Evolutionary conservation across 2,888 invertebrate genomes (phyloP), one percentile per base, ranked within the genome.

Genomic region (Archips crataeganus): DNA sequence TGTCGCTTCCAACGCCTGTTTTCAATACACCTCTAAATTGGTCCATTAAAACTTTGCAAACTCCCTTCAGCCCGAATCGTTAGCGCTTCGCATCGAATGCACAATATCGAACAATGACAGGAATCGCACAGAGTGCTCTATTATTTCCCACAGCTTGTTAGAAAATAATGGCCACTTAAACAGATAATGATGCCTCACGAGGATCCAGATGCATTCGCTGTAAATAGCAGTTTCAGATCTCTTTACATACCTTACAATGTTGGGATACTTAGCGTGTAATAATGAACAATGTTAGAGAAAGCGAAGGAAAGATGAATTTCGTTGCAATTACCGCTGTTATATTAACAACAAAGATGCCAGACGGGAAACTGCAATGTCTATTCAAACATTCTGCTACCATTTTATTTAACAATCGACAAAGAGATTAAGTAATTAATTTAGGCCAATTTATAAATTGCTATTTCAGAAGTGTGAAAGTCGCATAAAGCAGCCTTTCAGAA

Each of bases 11-110:
- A 79, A 80, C 76, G 79, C 82, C 84, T 86, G 87, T 87, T 90
- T 88, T 89, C 89, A 89, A 89, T 89, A 88, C 86, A 88, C 85
- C 84, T 85, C 82, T 81, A 87, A 90, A 91, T 89, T 87, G 88
- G 85, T 88, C 88, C 87, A 90, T 91, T 92, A 90, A 88, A 91
- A 91, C 85, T 91, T 90, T 79, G 80, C 76, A 81, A 84, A 86
- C 88, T 83, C 82, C 84, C 83, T 87, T 85, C 85, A 83, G 82
- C 79, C 84, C 79, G 78, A 85, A 85, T 86, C 83, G 86, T 87
- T 86, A 86, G 85, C 84, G 83, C 81, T 85, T 80, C 81, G 78
- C 68, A 70, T 70, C 78, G 81, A 81, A 77, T 82, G 80, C 81
- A 79, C 82, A 85, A 81, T 79, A 81, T 82, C 80, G 80, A 80